Evolutionary conservation across 2,888 invertebrate species (phyloP), one percentile per base, ranked within the genome.

Genomic region (Drosophila neotestacea): DNA sequence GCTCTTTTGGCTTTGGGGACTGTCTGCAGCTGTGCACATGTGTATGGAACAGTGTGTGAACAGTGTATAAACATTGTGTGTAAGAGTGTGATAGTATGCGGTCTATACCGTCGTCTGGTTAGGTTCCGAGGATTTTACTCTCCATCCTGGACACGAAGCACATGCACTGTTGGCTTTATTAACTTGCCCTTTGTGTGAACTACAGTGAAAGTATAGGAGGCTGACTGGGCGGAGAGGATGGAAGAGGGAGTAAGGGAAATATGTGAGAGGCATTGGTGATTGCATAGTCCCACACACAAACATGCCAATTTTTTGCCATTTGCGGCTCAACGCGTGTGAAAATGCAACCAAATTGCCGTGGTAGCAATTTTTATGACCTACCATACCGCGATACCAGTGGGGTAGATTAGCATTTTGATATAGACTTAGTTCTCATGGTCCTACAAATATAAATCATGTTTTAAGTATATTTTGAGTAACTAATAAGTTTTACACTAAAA

Each of bases 161-260:
- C 85, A 80, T 70, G 79, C 64, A 59, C 74, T 67, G 79, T 72
- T 85, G 64, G 80, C 80, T 81, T 89, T 89, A 83, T 83, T 83
- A 89, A 83, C 87, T 87, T 70, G 67, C 68, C 75, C 59, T 71
- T 86, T 66, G 79, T 73, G 59, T 65, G 44, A 34, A 47, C 61
- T 52, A 3, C 44, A 41, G 48, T 48, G 2, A 13, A 47, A 46
- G 55, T 42, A 34, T 11, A 27, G 36, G 30, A 32, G 39, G 36
- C 7, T 41, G 13, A 5, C 13, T 13, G 38, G 10, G 6, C 39
- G 16, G 39, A 16, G 22, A 13, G 27, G 22, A 22, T 22, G 36
- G 6, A 28, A 0, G 4, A 28, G 7, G 9, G 6, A 6, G 28
- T 28, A 22, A 16, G 13, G 16, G 41, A 11, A 1, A 11, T 11